phyloP scores from a whole-genome alignment of 2,797 vertebrate species.

The Sebastes itinus region DNA sequence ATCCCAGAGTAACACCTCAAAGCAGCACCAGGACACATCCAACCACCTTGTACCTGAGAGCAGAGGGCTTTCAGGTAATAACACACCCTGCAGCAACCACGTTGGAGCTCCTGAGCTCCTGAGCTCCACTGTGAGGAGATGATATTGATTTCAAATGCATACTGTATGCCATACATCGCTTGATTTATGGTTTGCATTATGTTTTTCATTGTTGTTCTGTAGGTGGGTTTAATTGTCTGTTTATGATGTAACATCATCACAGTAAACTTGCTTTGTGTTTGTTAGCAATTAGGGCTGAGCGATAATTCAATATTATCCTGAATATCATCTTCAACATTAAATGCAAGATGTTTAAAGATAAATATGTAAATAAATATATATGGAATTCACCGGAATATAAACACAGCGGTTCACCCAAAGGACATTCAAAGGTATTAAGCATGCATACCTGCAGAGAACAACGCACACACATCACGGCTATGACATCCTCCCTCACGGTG shows the following conservation, averaged over 20 bases:
- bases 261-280: neutral
- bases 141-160: neutral
- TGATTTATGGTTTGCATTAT: neutral
- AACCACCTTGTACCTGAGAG: neutral
- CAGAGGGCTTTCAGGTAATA: neutral
- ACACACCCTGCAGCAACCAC: neutral
- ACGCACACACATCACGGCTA: neutral
- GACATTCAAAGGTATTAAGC: no score
- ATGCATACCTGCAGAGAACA: neutral
- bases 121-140: neutral
- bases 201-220: neutral
- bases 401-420: neutral
- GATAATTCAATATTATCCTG: neutral
- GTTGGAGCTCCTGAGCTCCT: neutral
- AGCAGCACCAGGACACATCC: neutral
- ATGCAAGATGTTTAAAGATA: neutral
- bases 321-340: neutral
- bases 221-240: neutral
- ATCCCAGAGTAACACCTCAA: conserved; percentile 34
- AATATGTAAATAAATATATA: neutral
- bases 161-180: neutral
- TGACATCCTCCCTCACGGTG: neutral
- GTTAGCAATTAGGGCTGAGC: neutral
- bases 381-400: neutral
- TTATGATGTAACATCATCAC: neutral